phyloP scores from a whole-genome alignment of 2,113 vertebrate species.

The Paracanthobrama guichenoti region DNA sequence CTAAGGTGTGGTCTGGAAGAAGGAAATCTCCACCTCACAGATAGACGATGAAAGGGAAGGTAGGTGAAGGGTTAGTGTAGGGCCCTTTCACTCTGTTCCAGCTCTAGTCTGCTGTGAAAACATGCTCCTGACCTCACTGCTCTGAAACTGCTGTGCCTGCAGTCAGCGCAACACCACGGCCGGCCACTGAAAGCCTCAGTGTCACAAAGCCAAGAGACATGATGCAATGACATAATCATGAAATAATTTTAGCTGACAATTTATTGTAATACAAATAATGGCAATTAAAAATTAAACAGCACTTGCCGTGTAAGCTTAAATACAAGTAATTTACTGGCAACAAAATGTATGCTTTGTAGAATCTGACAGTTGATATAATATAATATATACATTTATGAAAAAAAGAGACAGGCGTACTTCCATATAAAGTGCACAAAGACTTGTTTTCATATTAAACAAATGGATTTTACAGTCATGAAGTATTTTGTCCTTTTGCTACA shows the following conservation, averaged over 20 bases:
- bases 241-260: not conserved
- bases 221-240: not conserved
- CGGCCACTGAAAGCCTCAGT: not conserved
- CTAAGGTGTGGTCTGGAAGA: conserved; percentile 47
- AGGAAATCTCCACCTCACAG: conserved; percentile 54
- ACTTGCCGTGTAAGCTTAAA: not conserved
- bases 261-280: not conserved
- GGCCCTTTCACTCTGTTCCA: conserved; percentile 66
- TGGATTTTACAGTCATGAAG: not conserved
- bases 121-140: conserved; percentile 45
- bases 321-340: not conserved
- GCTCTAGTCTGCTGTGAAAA: conserved; percentile 63
- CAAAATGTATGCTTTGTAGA: not conserved
- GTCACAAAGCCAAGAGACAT: not conserved
- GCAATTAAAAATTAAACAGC: not conserved
- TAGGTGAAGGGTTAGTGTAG: conserved; percentile 55
- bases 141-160: conserved; percentile 32
- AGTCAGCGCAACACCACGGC: not conserved
- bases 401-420: not conserved
- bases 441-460: not conserved
- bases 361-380: too few relatives aligned
- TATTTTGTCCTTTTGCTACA: not conserved
- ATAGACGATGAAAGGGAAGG: conserved; percentile 60
- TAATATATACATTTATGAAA: too few relatives aligned
- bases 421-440: not conserved